Evolutionary conservation across 1,140 invertebrate genomes (phyloP).

Genomic region (Drosophila orosa): DNA sequence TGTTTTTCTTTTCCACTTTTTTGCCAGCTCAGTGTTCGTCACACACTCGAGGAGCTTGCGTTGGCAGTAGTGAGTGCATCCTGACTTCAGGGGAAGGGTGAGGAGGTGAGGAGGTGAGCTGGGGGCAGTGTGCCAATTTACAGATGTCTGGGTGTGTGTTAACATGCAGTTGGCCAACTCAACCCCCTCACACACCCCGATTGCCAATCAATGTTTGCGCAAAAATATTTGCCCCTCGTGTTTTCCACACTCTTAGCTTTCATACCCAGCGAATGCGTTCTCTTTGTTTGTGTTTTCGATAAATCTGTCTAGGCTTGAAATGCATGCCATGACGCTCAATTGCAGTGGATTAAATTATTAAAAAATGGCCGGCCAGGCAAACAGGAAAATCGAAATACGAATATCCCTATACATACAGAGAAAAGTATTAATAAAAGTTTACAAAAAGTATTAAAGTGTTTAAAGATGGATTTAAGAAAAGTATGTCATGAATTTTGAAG

Average conservation of each 20-base stretch:
- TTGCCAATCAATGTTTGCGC: conserved; percentile 81
- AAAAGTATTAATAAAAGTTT: background rate
- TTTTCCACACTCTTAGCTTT: conserved; percentile 74
- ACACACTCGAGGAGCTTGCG: conserved; percentile 49
- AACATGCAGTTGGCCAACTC: conserved; percentile 33
- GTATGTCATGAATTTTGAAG: too few species aligned
- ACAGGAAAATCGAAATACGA: conserved; percentile 45
- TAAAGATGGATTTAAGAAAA: too few species aligned
- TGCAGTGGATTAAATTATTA: conserved; percentile 82
- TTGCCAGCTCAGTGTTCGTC: conserved; percentile 25
- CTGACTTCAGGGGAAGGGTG: conserved; percentile 45
- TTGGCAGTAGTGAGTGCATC: conserved; percentile 52
- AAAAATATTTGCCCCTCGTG: conserved; percentile 77
- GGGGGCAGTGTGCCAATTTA: conserved; percentile 35
- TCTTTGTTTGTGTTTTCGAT: conserved; percentile 71
- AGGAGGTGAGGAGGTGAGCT: too few species aligned
- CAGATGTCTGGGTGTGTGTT: conserved; percentile 49
- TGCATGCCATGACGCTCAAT: conserved; percentile 69
- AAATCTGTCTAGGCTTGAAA: conserved; percentile 74
- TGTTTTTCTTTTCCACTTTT: conserved; percentile 34
- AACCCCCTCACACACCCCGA: conserved; percentile 25
- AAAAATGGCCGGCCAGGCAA: conserved; percentile 60
- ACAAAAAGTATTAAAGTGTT: background rate
- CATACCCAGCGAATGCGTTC: conserved; percentile 22
- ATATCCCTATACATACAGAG: conserved; percentile 25